phyloP scores from a whole-genome alignment of 2,888 invertebrate species.

The Trachelus iudaicus region DNA sequence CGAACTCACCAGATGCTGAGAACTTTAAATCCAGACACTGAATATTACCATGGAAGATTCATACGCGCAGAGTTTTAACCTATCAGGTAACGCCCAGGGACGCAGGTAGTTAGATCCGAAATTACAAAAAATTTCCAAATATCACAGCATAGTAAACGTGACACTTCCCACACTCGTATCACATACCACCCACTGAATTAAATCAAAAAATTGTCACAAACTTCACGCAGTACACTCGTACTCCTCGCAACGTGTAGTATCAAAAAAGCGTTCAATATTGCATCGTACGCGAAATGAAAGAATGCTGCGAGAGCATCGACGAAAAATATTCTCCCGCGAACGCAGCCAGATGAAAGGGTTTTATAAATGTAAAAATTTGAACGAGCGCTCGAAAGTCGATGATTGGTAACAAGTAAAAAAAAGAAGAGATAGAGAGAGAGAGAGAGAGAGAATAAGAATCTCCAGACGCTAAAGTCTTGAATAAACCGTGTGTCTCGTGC shows the following conservation, averaged over 20 bases:
- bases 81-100: background rate
- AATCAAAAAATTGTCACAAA: background rate
- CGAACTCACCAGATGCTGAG: background rate
- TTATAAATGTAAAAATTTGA: background rate
- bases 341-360: background rate
- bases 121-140: background rate
- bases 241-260: background rate
- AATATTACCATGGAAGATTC: background rate
- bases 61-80: background rate
- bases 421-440: background rate
- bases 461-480: background rate
- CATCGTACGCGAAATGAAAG: background rate
- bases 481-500: constrained; percentile 2
- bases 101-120: background rate
- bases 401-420: background rate
- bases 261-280: background rate
- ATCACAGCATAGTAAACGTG: background rate
- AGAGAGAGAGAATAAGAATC: background rate
- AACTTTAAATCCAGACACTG: background rate
- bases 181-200: background rate
- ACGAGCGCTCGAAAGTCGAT: background rate
- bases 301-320: background rate
- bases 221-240: background rate
- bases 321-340: background rate
- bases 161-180: background rate